Evolutionary conservation across 2,888 invertebrate genomes (phyloP), one percentile per base, ranked within the genome.

Genomic region (Minunthozetes semirufus): DNA sequence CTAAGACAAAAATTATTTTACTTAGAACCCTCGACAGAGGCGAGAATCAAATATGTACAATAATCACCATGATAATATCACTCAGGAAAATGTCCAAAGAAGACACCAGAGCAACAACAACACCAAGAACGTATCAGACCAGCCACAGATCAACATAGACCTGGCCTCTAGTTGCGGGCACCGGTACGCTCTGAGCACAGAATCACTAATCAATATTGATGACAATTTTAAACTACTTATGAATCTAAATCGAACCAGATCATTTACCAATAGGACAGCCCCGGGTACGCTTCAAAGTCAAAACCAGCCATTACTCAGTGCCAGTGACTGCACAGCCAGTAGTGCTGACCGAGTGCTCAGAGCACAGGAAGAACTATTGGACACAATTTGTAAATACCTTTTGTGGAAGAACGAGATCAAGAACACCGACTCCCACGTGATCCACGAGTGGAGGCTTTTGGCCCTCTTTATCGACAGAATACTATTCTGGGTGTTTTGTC

Each of bases 381-480:
- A 81, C 73, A 63, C n/a, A n/a, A 84, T 85, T 13, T 80, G 86
- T 61, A 81, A 82, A 76, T 81, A 82, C 76, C 81, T 86, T 25
- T 81, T 85, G 50, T 82, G 82, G 56, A 82, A 84, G 74, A 85
- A 86, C 77, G 85, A 86, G 77, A 79, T 80, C 38, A 82, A 83
- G 70, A 84, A 84, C 76, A 79, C 80, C 22, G 82, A 84, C 76
- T 83, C 83, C 77, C 81, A 82, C 72, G 80, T 85, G 53, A 82
- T 85, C 38, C 84, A 85, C 76, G 86, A 87, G 78, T 87, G 87
- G 86, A 80, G 86, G 42, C 84, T 85, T 76, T 82, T 86, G 27
- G 86, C 86, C 5, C 83, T 85, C 77, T 83, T 83, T 61, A 83
- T 86, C 29, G 86, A 87, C 80, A 80, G 85, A 63, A 82, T 86